Base-by-base conservation (phyloP, 2,888 invertebrate species). In the Erebia palarica region DNA sequence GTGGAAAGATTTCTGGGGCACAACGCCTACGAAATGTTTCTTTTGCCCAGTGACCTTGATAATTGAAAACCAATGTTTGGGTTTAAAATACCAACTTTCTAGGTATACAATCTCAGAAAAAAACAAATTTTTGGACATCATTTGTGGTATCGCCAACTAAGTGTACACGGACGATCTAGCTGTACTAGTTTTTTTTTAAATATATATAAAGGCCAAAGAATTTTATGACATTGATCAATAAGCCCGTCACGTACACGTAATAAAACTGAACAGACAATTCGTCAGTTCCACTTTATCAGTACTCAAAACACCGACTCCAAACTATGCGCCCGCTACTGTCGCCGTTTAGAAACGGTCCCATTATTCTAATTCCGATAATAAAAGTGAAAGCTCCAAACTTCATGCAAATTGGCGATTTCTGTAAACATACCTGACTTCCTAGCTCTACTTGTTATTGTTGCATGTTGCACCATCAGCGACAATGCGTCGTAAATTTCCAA, bases 371-470 rank as follows among this genome's bases (percentile, higher is more conserved):
- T 75, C 69, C 71, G 79, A 90, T 86, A 90, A 89, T 86, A 84
- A 86, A 88, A 91, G 92, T 87, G 91, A 92, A 92, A 92, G 90
- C 84, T 80, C 68, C 77, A 74, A 82, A 81, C 80, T 83, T 82
- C 82, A 89, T 87, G 88, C 89, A 87, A 88, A 91, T 91, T 83
- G 63, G 77, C 76, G 80, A 79, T 78, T 80, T 78, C 78, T 82
- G 80, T 83, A 88, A 90, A 89, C 85, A 87, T 84, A 82, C 82
- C 81, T 80, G 81, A 76, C 76, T 77, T 78, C 78, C 78, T 75
- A 81, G 1, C 81, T 80, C 78, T 78, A 75, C 79, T 80, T 80
- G 78, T 78, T 80, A 78, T 80, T 78, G 78, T 89, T 86, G 88
- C 87, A 85, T 84, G 85, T 89, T 86, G 88, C 87, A 85, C 84